Evolutionary conservation across 2,888 invertebrate species (phyloP).

Genomic region (Cheilosia scutellata): DNA sequence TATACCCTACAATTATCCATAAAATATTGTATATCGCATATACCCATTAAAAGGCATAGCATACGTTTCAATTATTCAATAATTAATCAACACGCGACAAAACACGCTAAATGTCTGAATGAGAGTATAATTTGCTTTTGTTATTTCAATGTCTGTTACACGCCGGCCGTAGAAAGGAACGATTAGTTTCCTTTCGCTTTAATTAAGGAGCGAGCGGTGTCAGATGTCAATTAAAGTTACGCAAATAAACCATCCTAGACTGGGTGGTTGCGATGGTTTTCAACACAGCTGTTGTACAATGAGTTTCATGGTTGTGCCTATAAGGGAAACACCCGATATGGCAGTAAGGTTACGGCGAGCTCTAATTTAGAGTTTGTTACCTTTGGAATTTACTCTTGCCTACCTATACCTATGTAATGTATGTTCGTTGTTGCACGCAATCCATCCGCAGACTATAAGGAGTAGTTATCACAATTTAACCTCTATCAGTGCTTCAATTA

Average conservation of each 20-base stretch:
- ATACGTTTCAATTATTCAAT: slow-evolving; percentile 50
- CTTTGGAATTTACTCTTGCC: slow-evolving; percentile 2
- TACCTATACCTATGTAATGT: too few species aligned
- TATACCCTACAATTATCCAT: not conserved
- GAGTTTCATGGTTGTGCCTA: slow-evolving; percentile 2
- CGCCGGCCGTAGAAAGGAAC: slow-evolving; percentile 3
- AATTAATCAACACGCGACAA: slow-evolving; percentile 55
- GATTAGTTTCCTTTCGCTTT: slow-evolving; percentile 20
- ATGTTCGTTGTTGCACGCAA: slow-evolving; percentile 7
- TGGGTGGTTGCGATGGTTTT: not conserved
- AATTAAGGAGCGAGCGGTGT: slow-evolving; percentile 42
- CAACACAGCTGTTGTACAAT: slow-evolving; percentile 6
- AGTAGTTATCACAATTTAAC: slow-evolving; percentile 54
- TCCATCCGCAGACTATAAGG: slow-evolving; percentile 16
- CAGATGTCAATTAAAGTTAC: slow-evolving; percentile 55
- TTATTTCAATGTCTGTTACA: slow-evolving; percentile 11
- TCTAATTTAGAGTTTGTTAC: slow-evolving; percentile 28
- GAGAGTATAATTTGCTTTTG: not conserved
- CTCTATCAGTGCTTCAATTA: slow-evolving; percentile 54
- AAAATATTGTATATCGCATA: not conserved
- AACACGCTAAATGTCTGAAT: slow-evolving; percentile 24
- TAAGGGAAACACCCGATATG: not conserved
- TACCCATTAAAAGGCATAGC: slow-evolving; percentile 4
- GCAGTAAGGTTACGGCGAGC: slow-evolving; percentile 11
- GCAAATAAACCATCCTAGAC: slow-evolving; percentile 33